phyloP scores from a whole-genome alignment of 1,140 invertebrate genomes.

The Orchesella cincta region DNA sequence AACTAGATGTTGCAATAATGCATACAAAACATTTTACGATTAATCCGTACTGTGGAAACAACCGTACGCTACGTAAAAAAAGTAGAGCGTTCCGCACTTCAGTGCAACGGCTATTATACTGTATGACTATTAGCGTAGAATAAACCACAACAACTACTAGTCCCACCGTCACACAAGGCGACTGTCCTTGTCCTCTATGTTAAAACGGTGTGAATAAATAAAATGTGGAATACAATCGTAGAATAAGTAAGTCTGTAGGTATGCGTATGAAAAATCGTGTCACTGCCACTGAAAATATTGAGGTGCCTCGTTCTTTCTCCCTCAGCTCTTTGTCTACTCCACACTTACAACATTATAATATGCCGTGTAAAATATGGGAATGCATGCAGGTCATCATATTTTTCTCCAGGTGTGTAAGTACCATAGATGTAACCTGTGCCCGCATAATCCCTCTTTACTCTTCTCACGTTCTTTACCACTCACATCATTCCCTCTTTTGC shows the following conservation, averaged over 20 bases:
- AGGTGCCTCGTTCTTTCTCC: not conserved
- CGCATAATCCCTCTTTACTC: too few species aligned
- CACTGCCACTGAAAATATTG: slow-evolving; percentile 19
- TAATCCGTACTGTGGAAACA: too few species aligned
- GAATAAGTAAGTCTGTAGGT: not conserved
- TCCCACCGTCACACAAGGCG: not conserved
- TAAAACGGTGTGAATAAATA: slow-evolving; percentile 5
- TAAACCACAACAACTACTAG: not conserved
- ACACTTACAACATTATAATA: not conserved
- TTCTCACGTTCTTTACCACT: too few species aligned
- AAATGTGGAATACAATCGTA: slow-evolving; percentile 6
- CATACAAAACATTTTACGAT: too few species aligned
- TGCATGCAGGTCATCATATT: slow-evolving; percentile 3
- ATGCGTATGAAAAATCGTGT: slow-evolving; percentile 1
- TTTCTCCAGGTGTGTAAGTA: too few species aligned
- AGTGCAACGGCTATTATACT: not conserved
- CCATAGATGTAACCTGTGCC: too few species aligned
- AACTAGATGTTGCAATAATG: too few species aligned
- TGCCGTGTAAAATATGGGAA: too few species aligned
- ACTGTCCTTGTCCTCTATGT: slow-evolving; percentile 7
- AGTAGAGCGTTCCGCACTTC: not conserved
- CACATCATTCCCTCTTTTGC: too few species aligned
- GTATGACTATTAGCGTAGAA: not conserved
- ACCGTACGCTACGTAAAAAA: not conserved
- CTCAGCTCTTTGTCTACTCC: not conserved